These are phyloP conservation scores for Erpornis zantholeuca DNA, from an alignment of 2,113 vertebrate species.

Conservation along the genomic window DNA sequence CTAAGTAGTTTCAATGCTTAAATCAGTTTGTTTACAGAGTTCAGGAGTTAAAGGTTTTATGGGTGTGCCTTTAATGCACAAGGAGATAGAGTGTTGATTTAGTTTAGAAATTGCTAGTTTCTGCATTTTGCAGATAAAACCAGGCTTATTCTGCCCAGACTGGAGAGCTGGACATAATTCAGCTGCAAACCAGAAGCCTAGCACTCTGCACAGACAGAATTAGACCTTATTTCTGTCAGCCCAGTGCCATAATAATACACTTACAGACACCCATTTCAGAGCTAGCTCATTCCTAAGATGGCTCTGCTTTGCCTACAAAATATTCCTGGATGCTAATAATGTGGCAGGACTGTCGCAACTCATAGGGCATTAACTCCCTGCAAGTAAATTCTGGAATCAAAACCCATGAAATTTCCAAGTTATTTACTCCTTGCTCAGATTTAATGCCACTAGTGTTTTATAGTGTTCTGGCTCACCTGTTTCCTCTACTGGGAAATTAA, in stretches of 20 bases:
- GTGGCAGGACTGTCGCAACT: not conserved
- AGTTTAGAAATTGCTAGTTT: not conserved
- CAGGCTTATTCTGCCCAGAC: not conserved
- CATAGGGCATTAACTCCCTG: not conserved
- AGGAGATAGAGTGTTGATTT: not conserved
- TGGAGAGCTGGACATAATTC: not conserved
- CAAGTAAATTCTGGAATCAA: not conserved
- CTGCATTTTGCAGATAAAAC: conserved; percentile 31
- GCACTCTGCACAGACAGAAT: not conserved
- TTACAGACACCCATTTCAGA: not conserved
- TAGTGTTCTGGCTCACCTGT: not conserved
- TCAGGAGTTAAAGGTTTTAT: not conserved
- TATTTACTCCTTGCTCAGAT: not conserved
- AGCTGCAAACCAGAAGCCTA: not conserved
- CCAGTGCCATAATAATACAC: not conserved
- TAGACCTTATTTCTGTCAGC: not conserved
- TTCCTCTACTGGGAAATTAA: not conserved
- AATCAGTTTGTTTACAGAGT: not conserved
- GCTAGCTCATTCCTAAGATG: not conserved
- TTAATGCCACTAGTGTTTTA: not conserved
- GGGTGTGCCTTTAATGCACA: not conserved
- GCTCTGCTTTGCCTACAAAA: not conserved
- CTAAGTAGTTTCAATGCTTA: not conserved
- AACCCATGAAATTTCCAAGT: not conserved
- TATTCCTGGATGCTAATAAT: not conserved